Base-by-base conservation (phyloP, 2,113 vertebrate genomes). In the Psettodes erumei region DNA sequence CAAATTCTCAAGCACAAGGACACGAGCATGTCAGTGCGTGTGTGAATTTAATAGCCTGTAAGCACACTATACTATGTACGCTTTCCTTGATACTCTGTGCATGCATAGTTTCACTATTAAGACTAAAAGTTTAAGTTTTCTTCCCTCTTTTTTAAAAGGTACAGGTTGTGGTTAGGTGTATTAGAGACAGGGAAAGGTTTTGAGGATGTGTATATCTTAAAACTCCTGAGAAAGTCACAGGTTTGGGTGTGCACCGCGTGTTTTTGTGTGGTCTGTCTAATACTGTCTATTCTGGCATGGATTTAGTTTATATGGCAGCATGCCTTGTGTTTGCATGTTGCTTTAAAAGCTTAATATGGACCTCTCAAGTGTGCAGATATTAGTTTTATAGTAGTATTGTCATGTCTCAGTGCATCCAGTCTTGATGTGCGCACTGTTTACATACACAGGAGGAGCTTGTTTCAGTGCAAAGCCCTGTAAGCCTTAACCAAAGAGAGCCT, bases 251-350 rank as follows among this genome's bases (percentile, higher is more conserved):
- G 61, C 69, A 27, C 67, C 38, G 40, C 53, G 53, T 43, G 54
- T 71, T 77, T 83, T 80, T 83, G 74, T 87, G 75, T 61, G 63
- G 79, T 71, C 73, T 72, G 27, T 54, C n/a, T 71, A 73, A 83
- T 77, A 50, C 25, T 33, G 64, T 71, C 62, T 71, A 15, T 71
- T 79, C 50, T 77, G 58, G 62, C 43, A 40, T 38, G 21, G 63
- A 12, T 42, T 61, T 58, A 71, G 37, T 82, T 70, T 58, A 30
- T 48, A 48, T 70, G 58, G 53, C 63, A 60, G 32, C 32, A 32
- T 63, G 25, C 50, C 73, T 60, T 80, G 23, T 42, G 32, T 79
- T 82, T 81, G 70, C 63, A 60, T 55, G 43, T 42, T 58, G n/a
- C 28, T 72, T 3, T 25, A 28, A 63, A 67, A 37, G 64, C 53